Evolutionary conservation across 2,888 invertebrate genomes (phyloP), one percentile per base, ranked within the genome.

Genomic region (Pelosia muscerda): DNA sequence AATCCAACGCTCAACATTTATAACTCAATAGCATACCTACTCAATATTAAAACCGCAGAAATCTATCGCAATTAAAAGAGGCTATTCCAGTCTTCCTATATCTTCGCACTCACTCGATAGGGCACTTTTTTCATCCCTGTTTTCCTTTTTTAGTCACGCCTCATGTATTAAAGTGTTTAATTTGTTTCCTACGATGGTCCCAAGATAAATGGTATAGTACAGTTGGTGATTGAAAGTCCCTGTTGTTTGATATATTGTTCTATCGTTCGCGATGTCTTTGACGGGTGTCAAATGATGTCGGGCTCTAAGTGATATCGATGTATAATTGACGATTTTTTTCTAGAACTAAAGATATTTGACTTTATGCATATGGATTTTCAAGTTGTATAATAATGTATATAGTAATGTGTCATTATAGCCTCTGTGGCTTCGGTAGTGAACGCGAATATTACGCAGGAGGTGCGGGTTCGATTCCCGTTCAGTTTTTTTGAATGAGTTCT

Each of bases 151-250:
- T 89, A 91, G 93, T 92, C 91, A 92, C 94, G 93, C 92, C 92
- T 90, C 87, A 84, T 90, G 91, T 90, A 92, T 94, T 94, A 92
- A 92, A 93, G 91, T 93, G 90, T 91, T 95, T 94, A 95, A 95
- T 95, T 94, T 93, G 94, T 94, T 89, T 89, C 90, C 86, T 87
- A 82, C 85, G 86, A 90, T 87, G 87, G 83, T 78, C 74, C 72
- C 71, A 86, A 92, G 91, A 92, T 91, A 84, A 88, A 93, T 91
- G 84, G 87, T 76, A 65, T 72, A 71, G 77, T 79, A 75, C 79
- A 80, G 84, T 83, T 85, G 88, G 65, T 78, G 75, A 81, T 81
- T 74, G 70, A 70, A 71, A 72, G 73, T 79, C 73, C 77, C 81
- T 77, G 77, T 63, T 77, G 79, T 79, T 82, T 90, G 92, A 92